These are phyloP conservation scores for Diogma glabrata DNA, from an alignment of 2,888 invertebrate genomes.

Conservation along the genomic window DNA sequence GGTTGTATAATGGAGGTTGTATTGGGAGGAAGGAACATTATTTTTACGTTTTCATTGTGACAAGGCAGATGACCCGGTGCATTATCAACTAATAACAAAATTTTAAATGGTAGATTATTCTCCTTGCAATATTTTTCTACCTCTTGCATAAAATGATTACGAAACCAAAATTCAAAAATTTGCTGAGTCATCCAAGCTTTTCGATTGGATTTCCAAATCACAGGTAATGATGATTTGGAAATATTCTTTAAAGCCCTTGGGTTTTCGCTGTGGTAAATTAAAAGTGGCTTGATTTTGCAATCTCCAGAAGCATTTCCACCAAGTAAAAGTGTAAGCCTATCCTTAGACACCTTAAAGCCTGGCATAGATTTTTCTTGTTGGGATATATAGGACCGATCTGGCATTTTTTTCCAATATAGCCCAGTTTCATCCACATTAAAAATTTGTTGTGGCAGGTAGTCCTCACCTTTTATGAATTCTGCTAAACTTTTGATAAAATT, in stretches of 20 bases:
- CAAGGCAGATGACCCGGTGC: background rate
- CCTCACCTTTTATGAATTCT: background rate
- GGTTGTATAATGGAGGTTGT: constrained; percentile 5
- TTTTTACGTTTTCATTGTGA: constrained; percentile 1
- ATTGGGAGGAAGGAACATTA: background rate
- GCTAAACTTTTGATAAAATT: too few species aligned
- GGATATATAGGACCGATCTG: constrained; percentile 1
- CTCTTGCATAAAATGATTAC: background rate
- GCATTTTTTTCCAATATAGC: too few species aligned
- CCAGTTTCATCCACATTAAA: too few species aligned
- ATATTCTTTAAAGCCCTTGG: background rate
- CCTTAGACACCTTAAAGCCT: too few species aligned
- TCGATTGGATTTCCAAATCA: background rate
- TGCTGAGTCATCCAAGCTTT: constrained; percentile 1
- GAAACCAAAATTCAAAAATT: background rate
- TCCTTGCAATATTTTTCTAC: too few species aligned
- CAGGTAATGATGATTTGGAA: background rate
- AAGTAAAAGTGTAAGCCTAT: too few species aligned
- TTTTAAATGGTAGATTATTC: too few species aligned
- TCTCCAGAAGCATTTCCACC: background rate
- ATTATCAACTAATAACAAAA: too few species aligned
- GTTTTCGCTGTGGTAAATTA: background rate
- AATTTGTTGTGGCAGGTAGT: background rate
- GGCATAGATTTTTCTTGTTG: background rate
- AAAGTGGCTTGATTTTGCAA: background rate